phyloP scores from a whole-genome alignment of 2,113 vertebrate genomes.

The Nanger granti region DNA sequence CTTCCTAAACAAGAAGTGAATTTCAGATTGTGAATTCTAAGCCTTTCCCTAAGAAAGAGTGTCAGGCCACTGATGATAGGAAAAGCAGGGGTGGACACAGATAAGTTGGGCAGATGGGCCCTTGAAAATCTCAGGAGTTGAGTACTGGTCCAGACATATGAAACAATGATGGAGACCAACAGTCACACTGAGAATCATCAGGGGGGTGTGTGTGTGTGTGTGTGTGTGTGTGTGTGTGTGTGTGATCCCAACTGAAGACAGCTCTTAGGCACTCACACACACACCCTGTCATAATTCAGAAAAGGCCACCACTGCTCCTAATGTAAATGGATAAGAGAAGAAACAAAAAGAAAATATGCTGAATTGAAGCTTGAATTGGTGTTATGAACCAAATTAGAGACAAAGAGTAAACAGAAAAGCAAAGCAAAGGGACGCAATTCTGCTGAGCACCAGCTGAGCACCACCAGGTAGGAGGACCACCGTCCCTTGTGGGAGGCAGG shows the following conservation, averaged over 20 bases:
- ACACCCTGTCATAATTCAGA: not conserved
- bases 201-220: not conserved
- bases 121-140: not conserved
- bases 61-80: not conserved
- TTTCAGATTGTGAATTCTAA: not conserved
- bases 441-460: rapidly evolving
- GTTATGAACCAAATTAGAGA: not conserved
- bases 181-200: not conserved
- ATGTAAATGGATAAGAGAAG: not conserved
- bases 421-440: not conserved
- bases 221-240: too few species aligned
- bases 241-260: not conserved
- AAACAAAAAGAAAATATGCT: not conserved
- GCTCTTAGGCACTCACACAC: not conserved
- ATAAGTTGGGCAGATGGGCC: not conserved
- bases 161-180: not conserved
- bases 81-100: not conserved
- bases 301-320: not conserved
- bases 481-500: too few species aligned
- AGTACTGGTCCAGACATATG: not conserved
- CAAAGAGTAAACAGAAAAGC: not conserved
- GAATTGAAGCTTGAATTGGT: not conserved
- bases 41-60: not conserved
- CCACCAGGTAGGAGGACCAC: too few species aligned
- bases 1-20: not conserved